Percentiles rank a stretch among this genome's conserved stretches.
phyloP scores from a whole-genome alignment of 2,888 invertebrate genomes.

The Chaetogeoica ovagalla region DNA sequence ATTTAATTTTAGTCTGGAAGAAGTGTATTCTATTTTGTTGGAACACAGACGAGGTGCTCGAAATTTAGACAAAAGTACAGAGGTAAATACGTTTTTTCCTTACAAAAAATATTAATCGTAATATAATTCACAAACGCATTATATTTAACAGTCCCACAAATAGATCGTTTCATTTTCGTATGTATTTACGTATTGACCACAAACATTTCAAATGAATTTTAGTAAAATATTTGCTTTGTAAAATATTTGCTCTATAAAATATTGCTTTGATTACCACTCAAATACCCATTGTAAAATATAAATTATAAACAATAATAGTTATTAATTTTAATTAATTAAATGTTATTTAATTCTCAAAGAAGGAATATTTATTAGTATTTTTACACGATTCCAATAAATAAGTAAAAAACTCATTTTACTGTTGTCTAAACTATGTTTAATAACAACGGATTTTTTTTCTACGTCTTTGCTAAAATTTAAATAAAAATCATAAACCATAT shows the following conservation, averaged over 20 bases:
- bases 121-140: not conserved
- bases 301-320: too few relatives aligned
- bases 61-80: conserved; percentile 55
- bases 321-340: not conserved
- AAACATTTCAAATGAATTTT: too few relatives aligned
- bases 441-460: not conserved
- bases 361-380: not conserved
- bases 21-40: conserved; percentile 56
- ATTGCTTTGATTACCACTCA: too few relatives aligned
- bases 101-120: not conserved
- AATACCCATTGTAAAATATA: too few relatives aligned
- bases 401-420: not conserved
- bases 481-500: too few relatives aligned
- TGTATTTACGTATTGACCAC: too few relatives aligned
- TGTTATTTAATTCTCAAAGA: not conserved
- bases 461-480: too few relatives aligned
- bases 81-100: conserved; percentile 7
- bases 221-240: too few relatives aligned
- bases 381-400: not conserved
- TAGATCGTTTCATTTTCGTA: too few relatives aligned
- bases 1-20: conserved; percentile 57
- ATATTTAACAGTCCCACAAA: not conserved
- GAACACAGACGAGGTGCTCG: conserved; percentile 55
- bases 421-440: not conserved
- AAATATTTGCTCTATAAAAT: too few relatives aligned